phyloP scores from a whole-genome alignment of 2,797 vertebrate species.

The Hyperoplus immaculatus region DNA sequence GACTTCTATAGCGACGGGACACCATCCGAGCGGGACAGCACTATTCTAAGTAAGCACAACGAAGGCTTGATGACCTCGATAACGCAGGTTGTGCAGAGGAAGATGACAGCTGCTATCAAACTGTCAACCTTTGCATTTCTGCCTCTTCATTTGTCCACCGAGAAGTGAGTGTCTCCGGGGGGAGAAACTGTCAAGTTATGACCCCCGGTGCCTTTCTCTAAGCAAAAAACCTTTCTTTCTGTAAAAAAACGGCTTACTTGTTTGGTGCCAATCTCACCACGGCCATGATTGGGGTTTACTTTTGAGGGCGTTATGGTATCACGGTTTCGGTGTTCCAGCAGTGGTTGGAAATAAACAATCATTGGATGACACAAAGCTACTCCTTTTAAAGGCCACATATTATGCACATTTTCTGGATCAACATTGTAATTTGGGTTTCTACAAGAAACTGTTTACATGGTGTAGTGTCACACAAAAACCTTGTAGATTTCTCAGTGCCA shows the following conservation, averaged over 20 bases:
- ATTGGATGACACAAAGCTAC: background rate
- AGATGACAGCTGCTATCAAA: slow-evolving; percentile 71
- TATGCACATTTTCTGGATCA: no score
- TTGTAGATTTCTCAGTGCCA: no score
- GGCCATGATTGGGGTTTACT: slow-evolving; percentile 19
- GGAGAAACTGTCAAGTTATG: slow-evolving; percentile 59
- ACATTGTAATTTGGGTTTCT: no score
- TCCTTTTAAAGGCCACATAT: no score
- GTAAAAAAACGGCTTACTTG: slow-evolving; percentile 51
- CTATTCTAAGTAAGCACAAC: slow-evolving; percentile 59
- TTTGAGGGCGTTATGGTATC: slow-evolving; percentile 10
- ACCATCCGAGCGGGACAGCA: slow-evolving; percentile 14
- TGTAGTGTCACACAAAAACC: no score
- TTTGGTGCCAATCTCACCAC: slow-evolving; percentile 25
- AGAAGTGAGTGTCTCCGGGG: slow-evolving; percentile 56
- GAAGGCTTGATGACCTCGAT: slow-evolving; percentile 64
- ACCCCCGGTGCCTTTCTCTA: slow-evolving; percentile 54
- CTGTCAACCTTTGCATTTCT: slow-evolving; percentile 68
- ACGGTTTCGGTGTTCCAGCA: slow-evolving; percentile 15
- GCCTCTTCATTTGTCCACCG: slow-evolving; percentile 51
- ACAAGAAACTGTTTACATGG: no score
- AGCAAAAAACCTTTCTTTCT: slow-evolving; percentile 25
- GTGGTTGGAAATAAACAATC: slow-evolving; percentile 27
- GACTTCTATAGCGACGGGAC: slow-evolving; percentile 37
- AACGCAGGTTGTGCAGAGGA: slow-evolving; percentile 53